Evolutionary conservation across 2,113 vertebrate genomes (phyloP), one percentile per base, ranked within the genome.

Genomic region (Nesogale talazaci): DNA sequence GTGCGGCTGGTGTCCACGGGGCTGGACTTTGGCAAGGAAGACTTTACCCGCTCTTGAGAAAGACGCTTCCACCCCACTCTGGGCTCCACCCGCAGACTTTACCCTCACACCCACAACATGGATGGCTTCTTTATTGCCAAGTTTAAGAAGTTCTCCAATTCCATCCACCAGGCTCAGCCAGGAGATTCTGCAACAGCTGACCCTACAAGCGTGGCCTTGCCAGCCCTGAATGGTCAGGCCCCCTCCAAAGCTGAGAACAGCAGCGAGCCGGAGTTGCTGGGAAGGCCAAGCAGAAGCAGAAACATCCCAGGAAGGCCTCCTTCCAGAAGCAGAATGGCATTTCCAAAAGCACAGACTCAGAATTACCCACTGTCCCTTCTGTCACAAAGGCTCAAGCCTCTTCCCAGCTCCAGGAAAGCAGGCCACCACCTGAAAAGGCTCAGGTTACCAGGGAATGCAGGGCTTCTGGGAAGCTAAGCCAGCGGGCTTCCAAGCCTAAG

Each of bases 91-190:
- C 98, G 99, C 0, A 98, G 99, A 36, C 99, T 99, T 97, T 99
- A 99, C 93, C 99, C 99, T 17, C 99, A 99, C 94, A 98, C 98
- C 0, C 99, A 99, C 96, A 99, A 99, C 12, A 99, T 99, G 99
- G 99, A 99, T 12, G 99, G 99, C 1, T 99, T 99, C 97, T 99
- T 99, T 91, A 98, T 99, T 23, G 99, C 99, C 85, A 99, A 99
- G 95, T 94, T 99, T 67, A 99, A 99, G 97, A 99, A 99, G 78
- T 99, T 99, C 96, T 99, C 99, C 34, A 99, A 99, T 75, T 97
- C 98, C 17, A 94, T 99, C 89, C 99, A 99, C 0, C 97, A 98
- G 56, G 29, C 96, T 14, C 92, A 94, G 22, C 82, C 95, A 94
- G 92, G 86, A 90, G 80, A 77, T 95, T 40, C 3, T 63, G 2